A percentile compares a stretch with the other conserved stretches of the same genome.
Conservation (phyloP, 2,113 vertebrate genomes). For the Stigmatopora argus region DNA sequence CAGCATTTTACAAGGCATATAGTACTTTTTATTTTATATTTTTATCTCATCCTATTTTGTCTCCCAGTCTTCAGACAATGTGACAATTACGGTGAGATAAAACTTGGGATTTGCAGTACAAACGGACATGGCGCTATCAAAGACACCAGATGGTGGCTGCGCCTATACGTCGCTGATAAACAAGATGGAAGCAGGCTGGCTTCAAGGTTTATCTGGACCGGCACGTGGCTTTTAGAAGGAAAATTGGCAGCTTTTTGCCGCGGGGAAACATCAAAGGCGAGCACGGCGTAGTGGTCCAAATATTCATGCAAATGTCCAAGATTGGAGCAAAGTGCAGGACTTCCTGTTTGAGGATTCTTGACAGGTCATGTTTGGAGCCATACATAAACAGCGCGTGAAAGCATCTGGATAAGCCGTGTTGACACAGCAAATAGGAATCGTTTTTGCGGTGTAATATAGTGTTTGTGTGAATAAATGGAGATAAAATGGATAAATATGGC, state of each 20-base stretch:
- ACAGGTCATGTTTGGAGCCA: constrained; percentile 21
- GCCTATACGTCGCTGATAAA: constrained; percentile 51
- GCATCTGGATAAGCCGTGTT: constrained; percentile 4
- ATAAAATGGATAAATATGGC: neutral
- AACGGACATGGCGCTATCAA: constrained; percentile 45
- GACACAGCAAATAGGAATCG: neutral
- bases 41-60: constrained; percentile 28
- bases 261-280: neutral
- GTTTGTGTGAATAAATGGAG: neutral
- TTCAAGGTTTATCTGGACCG: constrained; percentile 30
- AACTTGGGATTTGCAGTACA: constrained; percentile 12
- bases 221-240: constrained; percentile 23
- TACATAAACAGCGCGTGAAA: constrained; percentile 21
- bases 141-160: constrained; percentile 53
- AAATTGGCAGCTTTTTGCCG: neutral
- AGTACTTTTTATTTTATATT: constrained; percentile 13
- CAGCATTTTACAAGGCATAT: too few species aligned
- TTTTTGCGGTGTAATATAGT: neutral
- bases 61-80: neutral
- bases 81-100: constrained; percentile 25
- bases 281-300: neutral
- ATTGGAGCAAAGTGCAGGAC: neutral
- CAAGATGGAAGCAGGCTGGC: constrained; percentile 37
- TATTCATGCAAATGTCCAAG: neutral
- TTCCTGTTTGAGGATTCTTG: constrained; percentile 20